Base-by-base conservation (phyloP, 30 jellyfish, hydroid and myxozoan species). In the Hydra vulgaris region DNA sequence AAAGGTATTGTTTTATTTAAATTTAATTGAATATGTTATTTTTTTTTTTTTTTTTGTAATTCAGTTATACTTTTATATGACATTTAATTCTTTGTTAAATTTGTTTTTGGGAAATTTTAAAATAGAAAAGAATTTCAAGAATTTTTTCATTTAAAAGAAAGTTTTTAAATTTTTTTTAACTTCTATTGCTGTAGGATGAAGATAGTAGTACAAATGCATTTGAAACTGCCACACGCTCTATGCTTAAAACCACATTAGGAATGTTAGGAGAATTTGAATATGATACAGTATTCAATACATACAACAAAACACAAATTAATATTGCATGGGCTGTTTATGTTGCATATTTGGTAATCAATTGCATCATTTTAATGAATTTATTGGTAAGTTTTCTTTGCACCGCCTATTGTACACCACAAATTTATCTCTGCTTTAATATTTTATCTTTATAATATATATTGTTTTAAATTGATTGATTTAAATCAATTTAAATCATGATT, bases 181-280 rank as follows among this genome's bases (percentile, higher is more conserved):
- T 5, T 40, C 8, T 12, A 40, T 12, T 40, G 8, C 12, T 12
- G 12, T 40, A 40, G 61, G 61, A 40, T 40, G 61, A 40, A n/a
- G n/a, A n/a, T n/a, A n/a, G n/a, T n/a, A n/a, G n/a, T 40, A 40
- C 99, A 20, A 79, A 8, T 54, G 89, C 99, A 66, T 94, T 94
- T 82, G 86, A 86, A 17, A 88, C 97, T 8, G 96, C 99, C 21
- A 95, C 96, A 0, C 96, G 96, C 20, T 86, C 99, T 15, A 94
- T 94, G 81, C 88, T 94, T 73, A 94, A 94, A 80, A 88, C 99
- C 53, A 77, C 99, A 20, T 81, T 94, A 95, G 99, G 99, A 15
- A 94, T 94, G 99, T 87, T 94, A 53, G 99, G 99, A 71, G 99
- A 94, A 78, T 84, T 94, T 71, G 99, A 94, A 81, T 94, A 94